A percentile compares a stretch with the other conserved stretches of the same genome.
phyloP scores from a whole-genome alignment of 2,888 invertebrate genomes.

The Cataglyphis cursor region DNA sequence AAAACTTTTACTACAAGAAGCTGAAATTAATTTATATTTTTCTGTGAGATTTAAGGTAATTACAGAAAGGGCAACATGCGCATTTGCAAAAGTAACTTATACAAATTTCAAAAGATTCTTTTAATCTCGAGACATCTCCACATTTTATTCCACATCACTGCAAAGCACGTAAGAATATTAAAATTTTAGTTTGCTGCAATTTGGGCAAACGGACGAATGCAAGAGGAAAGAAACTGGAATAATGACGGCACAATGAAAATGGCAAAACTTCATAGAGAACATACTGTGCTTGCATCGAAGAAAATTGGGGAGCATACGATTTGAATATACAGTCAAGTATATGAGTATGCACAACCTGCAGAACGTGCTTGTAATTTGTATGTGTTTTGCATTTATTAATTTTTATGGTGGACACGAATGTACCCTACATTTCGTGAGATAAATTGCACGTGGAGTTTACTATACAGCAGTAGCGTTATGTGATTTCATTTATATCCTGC shows the following conservation, averaged over 20 bases:
- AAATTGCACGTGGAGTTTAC: conserved; percentile 24
- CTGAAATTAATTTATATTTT: conserved; percentile 27
- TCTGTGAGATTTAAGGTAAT: conserved; percentile 13
- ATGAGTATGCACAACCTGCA: background rate
- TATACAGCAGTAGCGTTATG: conserved; percentile 5
- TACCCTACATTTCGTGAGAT: conserved; percentile 37
- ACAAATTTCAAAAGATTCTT: conserved; percentile 37
- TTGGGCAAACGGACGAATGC: conserved; percentile 27
- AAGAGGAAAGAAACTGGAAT: conserved; percentile 17
- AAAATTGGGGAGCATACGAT: conserved; percentile 37
- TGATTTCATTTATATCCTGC: conserved; percentile 31
- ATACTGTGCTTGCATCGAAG: conserved; percentile 17
- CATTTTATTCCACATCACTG: conserved; percentile 42
- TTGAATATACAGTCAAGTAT: conserved; percentile 33
- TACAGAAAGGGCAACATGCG: background rate
- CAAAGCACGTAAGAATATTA: conserved; percentile 43
- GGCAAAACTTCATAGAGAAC: conserved; percentile 27
- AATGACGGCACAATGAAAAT: conserved; percentile 43
- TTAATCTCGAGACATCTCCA: conserved; percentile 24
- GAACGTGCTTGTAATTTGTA: conserved; percentile 38
- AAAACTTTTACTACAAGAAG: background rate
- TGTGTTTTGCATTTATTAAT: conserved; percentile 49
- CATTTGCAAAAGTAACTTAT: conserved; percentile 12
- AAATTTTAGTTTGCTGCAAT: conserved; percentile 47
- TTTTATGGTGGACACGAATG: conserved; percentile 29